These are phyloP conservation scores for Grallaria varia DNA, from an alignment of 2,113 vertebrate species.

Conservation along the genomic window DNA sequence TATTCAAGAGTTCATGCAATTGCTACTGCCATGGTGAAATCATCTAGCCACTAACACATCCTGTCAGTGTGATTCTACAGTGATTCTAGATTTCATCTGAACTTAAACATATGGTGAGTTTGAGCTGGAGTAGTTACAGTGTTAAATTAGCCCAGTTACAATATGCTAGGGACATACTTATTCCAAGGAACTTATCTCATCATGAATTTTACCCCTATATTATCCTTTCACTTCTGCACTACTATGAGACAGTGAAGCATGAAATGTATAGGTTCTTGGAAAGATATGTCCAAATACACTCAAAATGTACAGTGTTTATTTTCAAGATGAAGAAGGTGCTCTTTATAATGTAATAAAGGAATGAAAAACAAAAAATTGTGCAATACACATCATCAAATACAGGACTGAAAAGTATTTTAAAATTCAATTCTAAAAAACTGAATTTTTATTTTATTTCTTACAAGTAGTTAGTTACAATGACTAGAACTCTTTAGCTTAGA, in stretches of 20 bases:
- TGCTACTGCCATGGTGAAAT: not conserved
- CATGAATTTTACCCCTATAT: not conserved
- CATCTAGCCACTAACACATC: not conserved
- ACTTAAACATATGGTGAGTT: accelerated
- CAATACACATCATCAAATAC: not conserved
- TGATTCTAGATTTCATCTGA: not conserved
- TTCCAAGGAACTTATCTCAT: not conserved
- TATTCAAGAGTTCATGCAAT: not conserved
- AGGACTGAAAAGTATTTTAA: not conserved
- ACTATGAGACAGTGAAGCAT: not conserved
- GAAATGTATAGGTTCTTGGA: not conserved
- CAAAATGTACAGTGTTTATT: not conserved
- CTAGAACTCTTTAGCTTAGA: not conserved
- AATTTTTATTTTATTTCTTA: not conserved
- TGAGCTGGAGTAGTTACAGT: not conserved
- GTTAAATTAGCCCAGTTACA: not conserved
- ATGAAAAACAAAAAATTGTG: not conserved
- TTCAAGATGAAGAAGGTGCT: not conserved
- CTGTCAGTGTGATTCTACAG: not conserved
- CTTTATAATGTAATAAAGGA: accelerated
- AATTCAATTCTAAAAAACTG: not conserved
- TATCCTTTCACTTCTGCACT: not conserved
- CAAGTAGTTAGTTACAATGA: not conserved
- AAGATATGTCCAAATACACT: not conserved
- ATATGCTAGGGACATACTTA: not conserved